phyloP scores from a whole-genome alignment of 2,113 vertebrate species.

The Cnemophilus loriae region DNA sequence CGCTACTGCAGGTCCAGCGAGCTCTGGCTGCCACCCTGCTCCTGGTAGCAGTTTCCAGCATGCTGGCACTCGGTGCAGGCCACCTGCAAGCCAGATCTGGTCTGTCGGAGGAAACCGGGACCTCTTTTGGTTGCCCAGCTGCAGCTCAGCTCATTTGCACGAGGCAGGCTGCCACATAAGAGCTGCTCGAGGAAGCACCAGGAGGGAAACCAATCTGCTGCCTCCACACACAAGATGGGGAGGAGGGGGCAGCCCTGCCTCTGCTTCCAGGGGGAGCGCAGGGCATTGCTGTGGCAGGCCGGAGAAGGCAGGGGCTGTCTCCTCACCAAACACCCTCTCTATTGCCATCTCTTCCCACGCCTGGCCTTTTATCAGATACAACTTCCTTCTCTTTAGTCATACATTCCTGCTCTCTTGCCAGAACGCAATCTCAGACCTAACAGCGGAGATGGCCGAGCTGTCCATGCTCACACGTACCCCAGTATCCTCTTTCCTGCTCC shows the following conservation, averaged over 20 bases:
- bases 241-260: neutral
- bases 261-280: neutral
- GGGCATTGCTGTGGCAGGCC: neutral
- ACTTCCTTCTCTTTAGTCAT: neutral
- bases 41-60: neutral
- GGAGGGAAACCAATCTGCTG: constrained; percentile 60
- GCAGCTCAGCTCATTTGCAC: constrained; percentile 62
- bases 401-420: neutral
- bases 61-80: neutral
- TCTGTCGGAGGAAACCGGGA: constrained; percentile 19
- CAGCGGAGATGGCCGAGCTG: neutral
- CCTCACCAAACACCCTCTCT: neutral
- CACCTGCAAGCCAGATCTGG: constrained; percentile 57
- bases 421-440: neutral
- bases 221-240: neutral
- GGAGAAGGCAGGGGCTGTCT: neutral
- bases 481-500: neutral
- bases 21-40: constrained; percentile 36
- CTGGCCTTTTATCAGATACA: neutral
- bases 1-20: neutral
- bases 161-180: constrained; percentile 53
- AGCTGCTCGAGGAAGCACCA: constrained; percentile 49
- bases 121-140: constrained; percentile 52
- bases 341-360: neutral
- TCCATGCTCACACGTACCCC: neutral